Base-by-base conservation (phyloP, 2,113 vertebrate genomes). In the Phoenicopterus ruber region DNA sequence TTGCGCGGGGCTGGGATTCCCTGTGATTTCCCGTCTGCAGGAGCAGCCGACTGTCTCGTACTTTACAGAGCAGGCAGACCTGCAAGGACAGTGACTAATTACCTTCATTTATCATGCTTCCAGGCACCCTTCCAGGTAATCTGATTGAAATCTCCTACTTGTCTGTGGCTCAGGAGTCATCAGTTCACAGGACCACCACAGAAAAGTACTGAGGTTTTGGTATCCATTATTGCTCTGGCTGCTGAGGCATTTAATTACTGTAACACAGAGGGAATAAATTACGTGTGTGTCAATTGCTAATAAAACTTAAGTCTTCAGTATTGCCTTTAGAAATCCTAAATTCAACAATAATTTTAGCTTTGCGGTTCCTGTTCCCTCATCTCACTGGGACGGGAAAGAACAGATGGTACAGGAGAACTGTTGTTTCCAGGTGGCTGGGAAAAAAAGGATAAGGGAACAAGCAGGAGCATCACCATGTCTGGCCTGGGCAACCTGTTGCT, bases 1-100 rank as follows among this genome's bases (percentile, higher is more conserved):
- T 87, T 36, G 24, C 6, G 7, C 25, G 25, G 20, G 32, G 16
- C 28, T 89, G 70, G 52, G 42, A 62, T 82, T 85, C 32, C 73
- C 36, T 70, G 80, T 46, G 62, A 80, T 89, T 94, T 92, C 86
- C 85, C 25, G 1, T 54, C 61, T 91, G 57, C 76, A 62, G 83
- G 70, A 85, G 52, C 54, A 89, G 63, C 76, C 96, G 97, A 95
- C 95, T 95, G 90, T 86, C 94, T 88, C 31, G 4, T 97, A 95
- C 98, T 98, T 98, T 98, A 98, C 97, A 90, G 92, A 94, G 82
- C 95, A 95, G 94, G 96, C 92, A 97, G 97, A 88, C 96, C 97
- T 97, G 98, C 98, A 97, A 97, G 98, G 98, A 98, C 98, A 98
- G 97, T 98, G 98, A 98, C 98, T 98, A 98, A 99, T 98, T 98